Evolutionary conservation across 2,113 vertebrate genomes (phyloP), one percentile per base, ranked within the genome.

Genomic region (Leucosticte australis): DNA sequence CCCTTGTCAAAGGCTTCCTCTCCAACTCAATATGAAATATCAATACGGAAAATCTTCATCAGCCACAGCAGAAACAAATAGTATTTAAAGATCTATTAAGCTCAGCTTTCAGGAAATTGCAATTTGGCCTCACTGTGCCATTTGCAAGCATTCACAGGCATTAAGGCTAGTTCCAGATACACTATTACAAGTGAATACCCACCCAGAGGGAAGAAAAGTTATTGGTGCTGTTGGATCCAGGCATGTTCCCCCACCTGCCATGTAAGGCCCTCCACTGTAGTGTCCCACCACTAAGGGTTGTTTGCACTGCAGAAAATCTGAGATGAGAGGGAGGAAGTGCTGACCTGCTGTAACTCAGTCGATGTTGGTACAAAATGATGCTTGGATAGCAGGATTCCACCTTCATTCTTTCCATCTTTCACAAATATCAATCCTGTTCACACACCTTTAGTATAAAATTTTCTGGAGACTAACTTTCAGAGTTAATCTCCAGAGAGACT

Each of bases 61-160:
- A 55, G 68, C 49, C 47, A 55, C 3, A 10, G 53, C 19, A 89
- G 82, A 91, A 95, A 85, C 69, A 82, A 84, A 81, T 46, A 75
- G n/a, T 70, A 78, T 84, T 92, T 89, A 71, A 96, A 67, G 20
- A 23, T 78, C 70, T 84, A 26, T 86, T 87, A 91, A 76, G 52
- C 65, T 95, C 69, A 89, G n/a, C 82, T 86, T 85, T 96, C 92
- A 96, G 84, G 47, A 94, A 82, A 91, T 55, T 74, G 65, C 73
- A 71, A 6, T 70, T 73, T 79, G 75, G 68, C 65, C 42, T 81
- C 70, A 19, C 56, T 77, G 13, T 60, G 47, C 73, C 77, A 86
- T 94, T 87, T 92, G 50, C 57, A 71, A 94, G 74, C 42, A 77
- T 87, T 92, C 83, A 77, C 2, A 84, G 62, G 55, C 80, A 91